Evolutionary conservation across 1,140 invertebrate genomes (phyloP), one percentile per base, ranked within the genome.

Genomic region (Bombus soroeensis): DNA sequence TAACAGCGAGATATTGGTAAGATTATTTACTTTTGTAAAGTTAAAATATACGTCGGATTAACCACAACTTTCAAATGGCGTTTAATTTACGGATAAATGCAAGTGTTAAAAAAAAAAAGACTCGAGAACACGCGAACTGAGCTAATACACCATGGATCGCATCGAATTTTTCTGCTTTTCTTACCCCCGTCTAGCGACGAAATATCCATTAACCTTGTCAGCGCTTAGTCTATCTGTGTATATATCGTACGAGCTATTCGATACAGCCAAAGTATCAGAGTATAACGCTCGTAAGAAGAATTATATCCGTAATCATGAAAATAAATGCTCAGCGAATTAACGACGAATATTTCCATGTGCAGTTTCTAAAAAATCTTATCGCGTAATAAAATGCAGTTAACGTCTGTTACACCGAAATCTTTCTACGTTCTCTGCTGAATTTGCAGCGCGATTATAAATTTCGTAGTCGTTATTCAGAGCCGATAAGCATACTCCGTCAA

Each of bases 21-120:
- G 18, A 22, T 53, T 53, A 8, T 53, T 53, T 8, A 8, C 0
- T 22, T 53, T 22, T 12, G 22, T 28, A 25, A 9, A 62, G n/a
- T 59, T 15, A 2, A 37, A 82, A 88, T 88, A 64, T 80, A 86
- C 74, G 70, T 88, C 79, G 57, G 28, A 85, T 83, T 73, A 75
- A 64, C 80, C 82, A 74, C n/a, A 74, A 77, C 18, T 74, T 37
- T 66, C 62, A 43, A 81, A n/a, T 41, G 59, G 37, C 71, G 66
- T 80, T 66, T 73, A 68, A 2, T 22, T 53, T 53, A 22, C 47
- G 47, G 18, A 53, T 53, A 53, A 53, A 53, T 53, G 6, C 8
- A 18, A 22, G n/a, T n/a, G n/a, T n/a, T n/a, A n/a, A n/a, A n/a
- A 6, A 76, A 57, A 15, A 37, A 66, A 57, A 73, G 76, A 88